Conservation (phyloP, 2,113 vertebrate genomes). For the Gallinago jamesoni region DNA sequence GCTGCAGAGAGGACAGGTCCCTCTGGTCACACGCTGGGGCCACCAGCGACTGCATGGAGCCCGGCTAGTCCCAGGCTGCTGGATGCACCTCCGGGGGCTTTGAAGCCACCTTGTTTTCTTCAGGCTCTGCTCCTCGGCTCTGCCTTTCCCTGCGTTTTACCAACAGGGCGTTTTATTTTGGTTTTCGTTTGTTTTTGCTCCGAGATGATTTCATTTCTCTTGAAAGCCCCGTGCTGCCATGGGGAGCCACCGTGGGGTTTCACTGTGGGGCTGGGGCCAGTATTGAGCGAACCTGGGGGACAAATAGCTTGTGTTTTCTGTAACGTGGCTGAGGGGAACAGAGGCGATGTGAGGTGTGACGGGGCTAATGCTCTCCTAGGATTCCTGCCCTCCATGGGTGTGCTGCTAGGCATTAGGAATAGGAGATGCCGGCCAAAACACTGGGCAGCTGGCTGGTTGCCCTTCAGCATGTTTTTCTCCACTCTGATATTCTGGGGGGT, state of each 20-base stretch:
- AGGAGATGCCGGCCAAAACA: not conserved
- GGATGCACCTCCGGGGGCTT: not conserved
- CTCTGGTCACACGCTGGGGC: rapidly evolving
- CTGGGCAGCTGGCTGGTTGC: not conserved
- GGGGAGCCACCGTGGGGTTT: not conserved
- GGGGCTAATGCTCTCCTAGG: not conserved
- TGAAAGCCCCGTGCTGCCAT: not conserved
- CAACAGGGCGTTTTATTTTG: not conserved
- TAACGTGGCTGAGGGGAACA: rapidly evolving
- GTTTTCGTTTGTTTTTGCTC: not conserved
- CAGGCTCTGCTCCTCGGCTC: not conserved
- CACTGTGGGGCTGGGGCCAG: rapidly evolving
- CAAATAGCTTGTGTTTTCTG: not conserved
- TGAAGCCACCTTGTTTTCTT: not conserved
- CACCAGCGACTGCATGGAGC: not conserved
- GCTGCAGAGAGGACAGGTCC: not conserved
- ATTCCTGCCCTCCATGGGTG: not conserved
- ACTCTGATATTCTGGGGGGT: not conserved
- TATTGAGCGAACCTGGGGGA: not conserved
- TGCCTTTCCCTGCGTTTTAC: not conserved
- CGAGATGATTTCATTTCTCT: not conserved
- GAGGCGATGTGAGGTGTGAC: not conserved
- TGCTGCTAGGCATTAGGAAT: not conserved
- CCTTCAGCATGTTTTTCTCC: not conserved
- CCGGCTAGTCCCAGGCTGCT: not conserved